These are phyloP conservation scores for Lamellibrachia satsuma DNA, from an alignment of 2,888 invertebrate species.

Conservation along the genomic window DNA sequence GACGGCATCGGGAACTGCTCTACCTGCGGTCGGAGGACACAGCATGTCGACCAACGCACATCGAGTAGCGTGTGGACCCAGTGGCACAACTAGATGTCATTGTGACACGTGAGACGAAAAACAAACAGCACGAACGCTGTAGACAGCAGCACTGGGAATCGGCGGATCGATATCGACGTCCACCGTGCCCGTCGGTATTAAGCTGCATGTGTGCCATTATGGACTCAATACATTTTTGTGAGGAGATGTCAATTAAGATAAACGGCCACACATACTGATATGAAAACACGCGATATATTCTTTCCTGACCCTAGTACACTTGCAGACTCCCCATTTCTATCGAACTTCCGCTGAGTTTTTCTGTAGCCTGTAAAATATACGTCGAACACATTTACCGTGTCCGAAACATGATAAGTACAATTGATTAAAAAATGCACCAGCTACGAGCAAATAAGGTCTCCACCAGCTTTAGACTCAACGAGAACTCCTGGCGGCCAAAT, in stretches of 20 bases:
- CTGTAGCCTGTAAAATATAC: too few relatives aligned
- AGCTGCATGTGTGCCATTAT: not conserved
- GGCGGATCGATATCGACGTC: not conserved
- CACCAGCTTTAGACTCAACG: too few relatives aligned
- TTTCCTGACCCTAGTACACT: not conserved
- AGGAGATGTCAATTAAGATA: conserved; percentile 8
- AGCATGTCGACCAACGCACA: not conserved
- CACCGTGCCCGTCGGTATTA: not conserved
- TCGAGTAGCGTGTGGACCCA: not conserved
- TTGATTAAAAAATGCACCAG: not conserved
- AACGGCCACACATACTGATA: not conserved
- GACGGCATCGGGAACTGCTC: not conserved
- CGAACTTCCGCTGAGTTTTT: too few relatives aligned
- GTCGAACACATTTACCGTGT: too few relatives aligned
- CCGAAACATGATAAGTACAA: not conserved
- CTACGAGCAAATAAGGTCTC: not conserved
- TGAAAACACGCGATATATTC: not conserved
- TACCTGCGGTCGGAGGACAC: not conserved
- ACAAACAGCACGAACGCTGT: not conserved
- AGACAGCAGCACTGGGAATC: not conserved
- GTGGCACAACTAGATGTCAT: not conserved
- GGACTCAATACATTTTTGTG: not conserved
- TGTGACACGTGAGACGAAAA: not conserved
- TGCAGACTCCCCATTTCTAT: too few relatives aligned
- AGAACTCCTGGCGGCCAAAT: not conserved